Evolutionary conservation across 2,888 invertebrate species (phyloP).

Genomic region (Disparrhopalites patrizii): DNA sequence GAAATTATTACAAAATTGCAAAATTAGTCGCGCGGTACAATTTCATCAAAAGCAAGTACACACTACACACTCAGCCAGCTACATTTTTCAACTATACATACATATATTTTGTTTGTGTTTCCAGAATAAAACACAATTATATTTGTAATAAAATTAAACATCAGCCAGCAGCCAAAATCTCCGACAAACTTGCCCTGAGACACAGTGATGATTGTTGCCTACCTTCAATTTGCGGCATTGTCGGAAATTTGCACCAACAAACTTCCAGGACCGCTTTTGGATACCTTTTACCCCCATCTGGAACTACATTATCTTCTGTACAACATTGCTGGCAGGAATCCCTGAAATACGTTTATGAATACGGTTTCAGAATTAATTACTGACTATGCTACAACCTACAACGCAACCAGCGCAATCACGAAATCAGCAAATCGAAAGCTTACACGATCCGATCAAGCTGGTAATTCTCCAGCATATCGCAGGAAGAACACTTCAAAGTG

Average conservation of each 20-base stretch:
- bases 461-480: constrained; percentile 76
- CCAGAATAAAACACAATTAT: too few relatives aligned
- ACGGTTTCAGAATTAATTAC: too few relatives aligned
- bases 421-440: constrained; percentile 46
- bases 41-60: neutral
- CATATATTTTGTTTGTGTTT: neutral
- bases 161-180: too few relatives aligned
- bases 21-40: neutral
- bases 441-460: constrained; percentile 63
- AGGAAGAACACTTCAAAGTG: constrained; percentile 81
- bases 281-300: constrained; percentile 62
- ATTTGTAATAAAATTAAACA: too few relatives aligned
- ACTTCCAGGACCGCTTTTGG: constrained; percentile 82
- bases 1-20: neutral
- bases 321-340: constrained; percentile 36
- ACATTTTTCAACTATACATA: neutral
- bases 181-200: too few relatives aligned
- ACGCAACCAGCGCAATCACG: too few relatives aligned
- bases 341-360: too few relatives aligned
- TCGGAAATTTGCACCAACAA: constrained; percentile 8
- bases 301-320: neutral
- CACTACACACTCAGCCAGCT: neutral
- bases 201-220: neutral
- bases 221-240: constrained; percentile 17
- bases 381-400: too few relatives aligned